Percentiles rank a stretch among this genome's conserved stretches.
These are phyloP conservation scores for Pitangus sulphuratus DNA, from an alignment of 2,797 vertebrate genomes.

Conservation along the genomic window DNA sequence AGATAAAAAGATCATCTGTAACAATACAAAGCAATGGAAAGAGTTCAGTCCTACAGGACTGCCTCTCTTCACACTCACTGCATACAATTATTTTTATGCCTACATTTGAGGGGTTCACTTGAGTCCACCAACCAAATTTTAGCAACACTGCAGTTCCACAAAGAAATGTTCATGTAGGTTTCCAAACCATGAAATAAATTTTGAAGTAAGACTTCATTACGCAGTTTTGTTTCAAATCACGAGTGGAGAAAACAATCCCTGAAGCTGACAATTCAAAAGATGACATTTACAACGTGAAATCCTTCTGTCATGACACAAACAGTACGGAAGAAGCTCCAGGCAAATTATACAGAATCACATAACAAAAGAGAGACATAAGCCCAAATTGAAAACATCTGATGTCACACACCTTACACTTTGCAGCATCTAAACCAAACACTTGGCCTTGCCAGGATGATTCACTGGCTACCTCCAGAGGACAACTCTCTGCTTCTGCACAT, in stretches of 20 bases:
- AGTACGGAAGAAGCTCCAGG: neutral
- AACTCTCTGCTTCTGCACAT: neutral
- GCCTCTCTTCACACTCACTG: neutral
- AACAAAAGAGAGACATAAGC: neutral
- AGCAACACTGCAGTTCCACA: neutral
- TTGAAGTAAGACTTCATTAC: neutral
- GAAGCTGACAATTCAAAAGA: neutral
- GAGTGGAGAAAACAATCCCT: neutral
- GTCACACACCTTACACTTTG: neutral
- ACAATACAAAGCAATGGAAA: neutral
- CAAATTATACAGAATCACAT: neutral
- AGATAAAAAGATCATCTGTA: neutral
- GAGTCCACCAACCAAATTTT: neutral
- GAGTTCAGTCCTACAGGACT: neutral
- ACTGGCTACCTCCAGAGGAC: neutral
- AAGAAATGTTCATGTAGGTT: neutral
- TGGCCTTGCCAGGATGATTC: neutral
- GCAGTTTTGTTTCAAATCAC: neutral
- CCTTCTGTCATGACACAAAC: neutral
- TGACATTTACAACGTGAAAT: neutral
- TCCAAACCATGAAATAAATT: neutral
- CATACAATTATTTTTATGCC: neutral
- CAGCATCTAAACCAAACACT: neutral
- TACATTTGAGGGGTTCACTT: neutral
- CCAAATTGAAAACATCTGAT: neutral